Base-by-base conservation (phyloP, 2,888 invertebrate species). In the Fabriciana adippe region DNA sequence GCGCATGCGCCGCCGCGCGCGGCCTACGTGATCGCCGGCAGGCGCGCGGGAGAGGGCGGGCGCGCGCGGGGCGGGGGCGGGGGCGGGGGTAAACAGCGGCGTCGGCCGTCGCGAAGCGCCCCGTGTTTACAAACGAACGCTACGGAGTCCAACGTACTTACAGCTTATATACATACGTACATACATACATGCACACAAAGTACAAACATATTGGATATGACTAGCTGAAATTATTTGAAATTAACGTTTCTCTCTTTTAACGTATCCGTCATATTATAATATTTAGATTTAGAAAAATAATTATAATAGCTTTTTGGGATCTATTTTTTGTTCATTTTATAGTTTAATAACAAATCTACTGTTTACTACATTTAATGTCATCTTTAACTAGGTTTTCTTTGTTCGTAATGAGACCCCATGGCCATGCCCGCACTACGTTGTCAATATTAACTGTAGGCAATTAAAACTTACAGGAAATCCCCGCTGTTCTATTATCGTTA, bases 11-110 rank as follows among this genome's bases (percentile, higher is more conserved):
- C 15, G 54, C 50, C 75, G 66, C 72, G 73, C 73, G 71, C 74
- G 86, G 92, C 91, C 87, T 92, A 92, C 92, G 92, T 92, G 92
- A 92, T 91, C 85, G 48, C 75, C 70, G 79, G 87, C 92, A 92
- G 90, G 84, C 84, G 74, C 79, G 81, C 73, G 57, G 64, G 68
- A 74, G 72, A 74, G 71, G 73, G 71, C 71, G 69, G 72, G 75
- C 71, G 70, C 72, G 71, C 72, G 73, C 13, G 31, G 55, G 21
- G 54, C 18, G 69, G 71, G 76, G 78, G 45, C 18, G n/a, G 59
- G 50, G 21, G 31, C 15, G 50, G 50, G 60, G 62, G 70, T 67
- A 70, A 70, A 70, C 67, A 70, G 57, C 62, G 67, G 56, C 57
- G 57, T 62, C 62, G 70, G 67, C 53, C 57, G 57, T 62, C 62